Evolutionary conservation across 2,888 invertebrate species (phyloP).

Genomic region (Myopa testacea): DNA sequence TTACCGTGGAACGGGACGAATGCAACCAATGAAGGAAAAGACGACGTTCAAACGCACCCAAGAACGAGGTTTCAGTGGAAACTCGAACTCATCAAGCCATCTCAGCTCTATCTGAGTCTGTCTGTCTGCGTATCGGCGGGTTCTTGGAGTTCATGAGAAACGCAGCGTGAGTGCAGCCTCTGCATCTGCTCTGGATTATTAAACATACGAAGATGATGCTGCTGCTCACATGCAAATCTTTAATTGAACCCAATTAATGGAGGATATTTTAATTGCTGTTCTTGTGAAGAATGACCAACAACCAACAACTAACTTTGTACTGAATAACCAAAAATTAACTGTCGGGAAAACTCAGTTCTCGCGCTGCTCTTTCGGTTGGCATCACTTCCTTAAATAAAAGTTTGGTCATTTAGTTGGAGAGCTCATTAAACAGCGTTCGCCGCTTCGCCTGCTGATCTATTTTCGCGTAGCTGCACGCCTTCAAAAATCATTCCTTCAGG

Average conservation of each 20-base stretch:
- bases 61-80: neutral
- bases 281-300: neutral
- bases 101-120: neutral
- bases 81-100: neutral
- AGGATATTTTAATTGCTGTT: constrained; percentile 2
- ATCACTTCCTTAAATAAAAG: too few species aligned
- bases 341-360: too few species aligned
- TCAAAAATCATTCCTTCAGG: too few species aligned
- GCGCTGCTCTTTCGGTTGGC: too few species aligned
- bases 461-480: too few species aligned
- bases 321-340: too few species aligned
- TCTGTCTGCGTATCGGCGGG: neutral
- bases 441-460: too few species aligned
- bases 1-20: constrained; percentile 20
- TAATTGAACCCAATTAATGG: constrained; percentile 29
- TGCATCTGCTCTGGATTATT: neutral
- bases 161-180: neutral
- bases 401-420: too few species aligned
- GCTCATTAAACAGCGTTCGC: too few species aligned
- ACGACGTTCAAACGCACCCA: neutral
- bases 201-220: neutral
- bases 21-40: neutral
- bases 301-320: too few species aligned
- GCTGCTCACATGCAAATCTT: constrained; percentile 17
- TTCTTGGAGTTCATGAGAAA: constrained; percentile 14